phyloP scores from a whole-genome alignment of 2,797 vertebrate species.

The Fundulus diaphanus region DNA sequence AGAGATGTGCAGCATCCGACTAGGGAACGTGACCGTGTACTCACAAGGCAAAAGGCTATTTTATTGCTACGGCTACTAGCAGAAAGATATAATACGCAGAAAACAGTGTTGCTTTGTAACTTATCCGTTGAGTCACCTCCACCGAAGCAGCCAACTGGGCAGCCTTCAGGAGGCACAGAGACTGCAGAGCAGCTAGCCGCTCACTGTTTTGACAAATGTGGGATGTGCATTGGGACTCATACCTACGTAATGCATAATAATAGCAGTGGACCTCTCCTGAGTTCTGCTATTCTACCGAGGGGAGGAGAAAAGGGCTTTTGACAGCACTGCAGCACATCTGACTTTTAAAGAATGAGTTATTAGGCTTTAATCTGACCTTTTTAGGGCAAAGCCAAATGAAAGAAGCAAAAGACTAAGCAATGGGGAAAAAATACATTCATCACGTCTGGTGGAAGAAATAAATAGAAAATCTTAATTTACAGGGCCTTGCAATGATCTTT shows the following conservation, averaged over 20 bases:
- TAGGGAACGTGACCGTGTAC: conserved; percentile 37
- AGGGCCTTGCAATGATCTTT: too few species aligned
- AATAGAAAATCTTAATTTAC: too few species aligned
- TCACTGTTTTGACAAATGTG: conserved; percentile 58
- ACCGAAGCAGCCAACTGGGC: conserved; percentile 58
- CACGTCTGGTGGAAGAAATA: too few species aligned
- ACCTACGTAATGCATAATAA: conserved; percentile 46
- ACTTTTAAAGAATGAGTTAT: too few species aligned
- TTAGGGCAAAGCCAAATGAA: too few species aligned
- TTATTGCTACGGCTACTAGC: conserved; percentile 27
- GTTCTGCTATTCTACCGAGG: conserved; percentile 28
- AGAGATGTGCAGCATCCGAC: conserved; percentile 60
- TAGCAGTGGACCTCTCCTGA: conserved; percentile 33
- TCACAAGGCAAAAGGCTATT: conserved; percentile 32
- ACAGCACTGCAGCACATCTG: conserved; percentile 34
- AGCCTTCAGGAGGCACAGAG: conserved; percentile 44
- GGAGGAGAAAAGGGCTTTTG: conserved; percentile 24
- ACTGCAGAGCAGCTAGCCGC: conserved; percentile 36
- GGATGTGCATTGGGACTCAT: conserved; percentile 58
- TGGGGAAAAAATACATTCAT: too few species aligned
- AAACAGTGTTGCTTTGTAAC: conserved; percentile 47
- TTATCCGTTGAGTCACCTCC: conserved; percentile 45
- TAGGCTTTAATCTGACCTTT: too few species aligned
- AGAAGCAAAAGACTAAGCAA: too few species aligned
- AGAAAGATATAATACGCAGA: conserved; percentile 29